Conservation (phyloP, 2,888 invertebrate genomes). For the Monoplex corrugatus region DNA sequence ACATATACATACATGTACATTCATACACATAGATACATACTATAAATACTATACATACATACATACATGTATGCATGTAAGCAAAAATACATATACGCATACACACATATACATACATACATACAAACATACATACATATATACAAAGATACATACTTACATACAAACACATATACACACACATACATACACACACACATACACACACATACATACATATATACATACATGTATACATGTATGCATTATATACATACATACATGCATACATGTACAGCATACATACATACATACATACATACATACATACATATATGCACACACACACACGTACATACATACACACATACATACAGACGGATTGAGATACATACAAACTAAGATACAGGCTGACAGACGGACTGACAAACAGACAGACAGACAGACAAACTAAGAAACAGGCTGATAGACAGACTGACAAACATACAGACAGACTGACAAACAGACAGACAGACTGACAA, state of each 20-base stretch:
- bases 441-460: neutral
- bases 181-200: too few relatives aligned
- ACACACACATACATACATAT: too few relatives aligned
- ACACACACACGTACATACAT: neutral
- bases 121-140: conserved; percentile 5
- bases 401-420: too few relatives aligned
- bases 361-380: neutral
- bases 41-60: neutral
- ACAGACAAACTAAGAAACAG: too few relatives aligned
- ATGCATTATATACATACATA: too few relatives aligned
- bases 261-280: too few relatives aligned
- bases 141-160: neutral
- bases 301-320: neutral
- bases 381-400: too few relatives aligned
- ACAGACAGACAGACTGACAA: too few relatives aligned
- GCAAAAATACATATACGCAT: neutral
- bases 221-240: too few relatives aligned
- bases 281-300: too few relatives aligned
- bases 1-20: neutral
- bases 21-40: neutral
- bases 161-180: neutral
- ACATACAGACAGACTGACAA: neutral
- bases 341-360: neutral
- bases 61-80: neutral
- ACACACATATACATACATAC: neutral